A percentile compares a stretch with the other conserved stretches of the same genome.
Evolutionary conservation across 1,140 invertebrate genomes (phyloP).

Genomic region (Rhagoletis pomonella): DNA sequence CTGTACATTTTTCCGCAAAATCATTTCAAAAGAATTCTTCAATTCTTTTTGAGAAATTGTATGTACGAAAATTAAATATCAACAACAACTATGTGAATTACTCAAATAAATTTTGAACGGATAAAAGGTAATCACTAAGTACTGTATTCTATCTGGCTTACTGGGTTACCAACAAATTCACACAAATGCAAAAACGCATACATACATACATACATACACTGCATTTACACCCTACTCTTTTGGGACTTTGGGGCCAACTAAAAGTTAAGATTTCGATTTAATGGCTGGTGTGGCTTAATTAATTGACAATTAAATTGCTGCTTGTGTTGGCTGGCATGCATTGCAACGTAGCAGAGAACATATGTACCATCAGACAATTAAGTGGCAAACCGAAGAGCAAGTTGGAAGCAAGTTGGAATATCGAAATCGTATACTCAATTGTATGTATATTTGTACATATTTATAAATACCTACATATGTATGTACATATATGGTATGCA

Average conservation of each 20-base stretch:
- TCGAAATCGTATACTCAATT: slow-evolving; percentile 36
- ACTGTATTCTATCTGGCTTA: background rate
- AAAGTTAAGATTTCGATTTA: slow-evolving; percentile 53
- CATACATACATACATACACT: background rate
- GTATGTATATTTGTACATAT: too few relatives aligned
- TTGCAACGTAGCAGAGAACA: slow-evolving; percentile 52
- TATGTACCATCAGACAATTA: slow-evolving; percentile 46
- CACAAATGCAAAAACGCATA: background rate
- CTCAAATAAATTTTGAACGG: too few relatives aligned
- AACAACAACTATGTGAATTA: too few relatives aligned
- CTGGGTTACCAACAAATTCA: background rate
- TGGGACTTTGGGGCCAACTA: slow-evolving; percentile 14
- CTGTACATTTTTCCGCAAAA: too few relatives aligned
- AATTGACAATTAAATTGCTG: slow-evolving; percentile 52
- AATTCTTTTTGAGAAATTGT: too few relatives aligned
- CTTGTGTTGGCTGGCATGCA: slow-evolving; percentile 51
- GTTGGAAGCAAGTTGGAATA: too few relatives aligned
- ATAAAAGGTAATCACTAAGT: too few relatives aligned
- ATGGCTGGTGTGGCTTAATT: slow-evolving; percentile 52
- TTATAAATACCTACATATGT: background rate
- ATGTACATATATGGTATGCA: background rate
- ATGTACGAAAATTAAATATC: too few relatives aligned
- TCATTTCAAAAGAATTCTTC: too few relatives aligned
- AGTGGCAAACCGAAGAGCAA: slow-evolving; percentile 40
- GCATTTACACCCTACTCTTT: background rate